Base-by-base conservation (phyloP, 2,113 vertebrate genomes). In the Girardinichthys multiradiatus region DNA sequence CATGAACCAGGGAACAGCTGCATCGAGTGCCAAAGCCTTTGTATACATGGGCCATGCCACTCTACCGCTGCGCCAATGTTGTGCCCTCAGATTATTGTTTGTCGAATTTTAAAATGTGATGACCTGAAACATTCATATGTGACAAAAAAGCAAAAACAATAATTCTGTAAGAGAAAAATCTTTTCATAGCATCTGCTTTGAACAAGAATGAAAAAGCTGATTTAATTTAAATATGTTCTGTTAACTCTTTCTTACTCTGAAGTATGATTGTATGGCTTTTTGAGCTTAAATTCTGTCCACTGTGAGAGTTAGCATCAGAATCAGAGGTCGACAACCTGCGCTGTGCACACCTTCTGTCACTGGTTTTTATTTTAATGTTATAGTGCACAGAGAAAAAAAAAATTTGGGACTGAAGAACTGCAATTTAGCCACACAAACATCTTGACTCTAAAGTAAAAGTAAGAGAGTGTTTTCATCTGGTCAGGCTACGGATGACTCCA, bases 351-450 rank as follows among this genome's bases (percentile, higher is more conserved):
- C 70, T 26, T 35, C 51, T 13, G 37, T 31, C 21, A 10, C 62
- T n/a, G 19, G 33, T 35, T 48, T 64, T n/a, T 59, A 68, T 64
- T 51, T 58, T 31, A 45, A 67, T 8, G 19, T 37, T 37, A 6
- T 30, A 21, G 66, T 59, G 58, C 45, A 2, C 24, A 31, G 27
- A 1, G 21, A 35, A 64, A 2, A 12, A 21, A 54, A 17, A 33
- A 27, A 59, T 59, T 64, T 39, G 64, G 33, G 71, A 11, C 68
- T 24, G 45, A n/a, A 30, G 30, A 58, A 70, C 26, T 65, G 54
- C 48, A 59, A 26, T 70, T 77, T 73, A 37, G 64, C 59, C 64
- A 72, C 45, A 75, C 54, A 29, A 67, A 39, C 30, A 27, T 24
- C 12, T 28, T 48, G 51, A 48, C 26, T 61, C 15, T 26, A 54